Conservation (phyloP, 2,888 invertebrate species). For the Pediacus dermestoides region DNA sequence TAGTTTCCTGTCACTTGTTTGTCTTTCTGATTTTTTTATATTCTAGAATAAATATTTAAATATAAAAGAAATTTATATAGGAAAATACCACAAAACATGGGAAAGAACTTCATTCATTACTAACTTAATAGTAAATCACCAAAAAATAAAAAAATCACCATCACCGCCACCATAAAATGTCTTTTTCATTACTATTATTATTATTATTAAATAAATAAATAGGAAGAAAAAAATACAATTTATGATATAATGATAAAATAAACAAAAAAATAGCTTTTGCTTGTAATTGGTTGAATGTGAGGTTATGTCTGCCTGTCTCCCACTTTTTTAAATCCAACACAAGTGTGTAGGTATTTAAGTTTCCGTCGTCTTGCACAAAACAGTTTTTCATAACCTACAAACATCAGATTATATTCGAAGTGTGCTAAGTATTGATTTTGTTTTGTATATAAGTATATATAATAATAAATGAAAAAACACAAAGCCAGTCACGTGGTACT, state of each 20-base stretch:
- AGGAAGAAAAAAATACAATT: slow-evolving; percentile 27
- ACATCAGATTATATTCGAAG: slow-evolving; percentile 20
- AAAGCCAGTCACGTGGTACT: slow-evolving; percentile 18
- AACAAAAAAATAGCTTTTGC: slow-evolving; percentile 40
- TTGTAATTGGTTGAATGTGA: slow-evolving; percentile 37
- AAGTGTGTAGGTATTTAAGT: slow-evolving; percentile 28
- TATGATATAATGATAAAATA: slow-evolving; percentile 29
- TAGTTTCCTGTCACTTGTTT: too few species aligned
- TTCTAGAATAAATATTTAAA: background rate
- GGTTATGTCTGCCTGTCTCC: slow-evolving; percentile 25
- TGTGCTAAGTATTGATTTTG: too few species aligned
- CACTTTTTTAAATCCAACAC: slow-evolving; percentile 37
- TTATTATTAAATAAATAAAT: slow-evolving; percentile 22
- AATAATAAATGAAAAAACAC: too few species aligned
- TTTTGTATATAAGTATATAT: too few species aligned
- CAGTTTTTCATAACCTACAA: slow-evolving; percentile 27
- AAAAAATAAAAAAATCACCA: background rate
- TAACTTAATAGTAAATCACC: slow-evolving; percentile 22
- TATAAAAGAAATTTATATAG: too few species aligned
- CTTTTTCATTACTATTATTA: slow-evolving; percentile 23
- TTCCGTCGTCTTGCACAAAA: slow-evolving; percentile 26
- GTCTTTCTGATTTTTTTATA: slow-evolving; percentile 8
- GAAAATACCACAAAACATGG: too few species aligned
- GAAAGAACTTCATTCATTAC: slow-evolving; percentile 7
- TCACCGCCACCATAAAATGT: slow-evolving; percentile 28